Conservation (phyloP, 2,888 invertebrate genomes). For the Tinea pellionella region DNA sequence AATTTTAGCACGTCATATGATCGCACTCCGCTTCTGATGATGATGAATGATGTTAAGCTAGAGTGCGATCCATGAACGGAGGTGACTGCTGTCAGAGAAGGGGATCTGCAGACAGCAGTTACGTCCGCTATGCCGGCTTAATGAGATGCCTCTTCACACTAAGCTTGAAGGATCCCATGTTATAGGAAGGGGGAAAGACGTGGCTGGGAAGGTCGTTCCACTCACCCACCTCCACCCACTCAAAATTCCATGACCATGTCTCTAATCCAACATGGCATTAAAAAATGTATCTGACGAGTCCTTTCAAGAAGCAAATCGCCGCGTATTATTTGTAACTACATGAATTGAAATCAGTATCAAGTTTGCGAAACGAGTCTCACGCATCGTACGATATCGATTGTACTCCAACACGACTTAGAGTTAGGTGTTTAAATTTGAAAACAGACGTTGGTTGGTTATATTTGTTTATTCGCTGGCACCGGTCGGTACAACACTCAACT, state of each 20-base stretch:
- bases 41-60: too few relatives aligned
- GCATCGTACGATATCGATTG: conserved; percentile 32
- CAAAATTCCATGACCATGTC: conserved; percentile 21
- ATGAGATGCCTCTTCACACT: too few relatives aligned
- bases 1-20: too few relatives aligned
- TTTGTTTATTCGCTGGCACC: conserved; percentile 35
- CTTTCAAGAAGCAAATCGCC: background rate
- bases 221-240: too few relatives aligned
- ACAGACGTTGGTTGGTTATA: conserved; percentile 32
- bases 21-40: too few relatives aligned
- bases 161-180: too few relatives aligned
- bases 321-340: background rate
- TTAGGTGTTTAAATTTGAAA: conserved; percentile 22
- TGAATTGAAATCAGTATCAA: conserved; percentile 6
- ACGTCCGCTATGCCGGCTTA: too few relatives aligned
- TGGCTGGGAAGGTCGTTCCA: too few relatives aligned
- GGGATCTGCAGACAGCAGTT: too few relatives aligned
- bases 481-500: background rate
- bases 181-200: too few relatives aligned
- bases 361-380: conserved; percentile 17
- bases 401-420: conserved; percentile 21
- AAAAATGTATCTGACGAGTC: background rate
- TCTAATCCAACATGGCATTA: background rate
- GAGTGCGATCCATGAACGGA: too few relatives aligned
- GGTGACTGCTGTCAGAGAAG: too few relatives aligned